Evolutionary conservation across 2,888 invertebrate genomes (phyloP), one percentile per base, ranked within the genome.

Genomic region (Pyrrhia umbra): DNA sequence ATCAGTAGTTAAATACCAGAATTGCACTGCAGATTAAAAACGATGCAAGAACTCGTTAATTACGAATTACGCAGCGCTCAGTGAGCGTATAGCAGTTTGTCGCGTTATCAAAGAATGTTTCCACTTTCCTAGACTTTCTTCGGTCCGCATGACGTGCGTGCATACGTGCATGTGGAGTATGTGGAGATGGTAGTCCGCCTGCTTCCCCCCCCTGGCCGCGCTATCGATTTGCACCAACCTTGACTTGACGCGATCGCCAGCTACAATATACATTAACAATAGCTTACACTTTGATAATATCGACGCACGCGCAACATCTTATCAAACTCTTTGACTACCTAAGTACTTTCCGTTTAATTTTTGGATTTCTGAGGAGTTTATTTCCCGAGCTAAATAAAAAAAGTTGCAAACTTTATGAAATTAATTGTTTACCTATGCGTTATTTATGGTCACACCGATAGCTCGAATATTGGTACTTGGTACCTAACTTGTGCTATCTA

Each of bases 81-180:
- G 72, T 63, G 79, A 86, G 83, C 84, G 83, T 81, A 80, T 69
- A 84, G 78, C 75, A 79, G 77, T 81, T 78, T 77, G 80, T 82
- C 78, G 80, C 80, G 83, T 85, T 88, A 88, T 85, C 79, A 84
- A 88, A 86, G 92, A 93, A 94, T 93, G 87, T 89, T 85, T 86
- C 88, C 87, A 92, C 94, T 94, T 94, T 94, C 92, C 75, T 92
- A 87, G 85, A 92, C 93, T 94, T 94, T 94, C 92, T 85, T 91
- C 85, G 77, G 79, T 82, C 69, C 82, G 82, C 79, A 82, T 88
- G 81, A 87, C 83, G 83, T 85, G 85, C 80, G 82, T 88, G 88
- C 87, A 88, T 85, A 83, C 83, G 82, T 90, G 90, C 88, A 90
- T 85, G 87, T 81, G 77, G 80, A 70, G 80, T 82, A 75, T 75